Evolutionary conservation across 2,113 vertebrate species (phyloP).

Genomic region (Anarrhichthys ocellatus): DNA sequence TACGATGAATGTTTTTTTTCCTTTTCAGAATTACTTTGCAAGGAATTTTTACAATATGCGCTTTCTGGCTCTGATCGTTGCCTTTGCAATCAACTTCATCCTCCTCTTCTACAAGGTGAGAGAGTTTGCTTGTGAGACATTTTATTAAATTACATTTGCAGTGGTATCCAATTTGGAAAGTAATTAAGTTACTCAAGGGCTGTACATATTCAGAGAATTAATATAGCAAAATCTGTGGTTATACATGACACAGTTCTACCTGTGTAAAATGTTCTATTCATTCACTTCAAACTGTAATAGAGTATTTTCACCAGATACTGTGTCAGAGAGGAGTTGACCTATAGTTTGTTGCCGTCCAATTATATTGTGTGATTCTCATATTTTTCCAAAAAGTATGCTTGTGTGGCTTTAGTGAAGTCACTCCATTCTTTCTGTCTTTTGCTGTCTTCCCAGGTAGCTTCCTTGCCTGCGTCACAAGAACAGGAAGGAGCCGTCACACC

Average conservation of each 20-base stretch:
- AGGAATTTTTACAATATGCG: slow-evolving; percentile 97
- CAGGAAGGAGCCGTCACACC: slow-evolving; percentile 79
- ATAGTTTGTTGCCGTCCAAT: neutral
- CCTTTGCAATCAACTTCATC: slow-evolving; percentile 98
- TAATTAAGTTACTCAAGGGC: neutral
- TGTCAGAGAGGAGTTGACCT: neutral
- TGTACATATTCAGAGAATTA: neutral
- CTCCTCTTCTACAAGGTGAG: slow-evolving; percentile 96
- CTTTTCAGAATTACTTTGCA: slow-evolving; percentile 92
- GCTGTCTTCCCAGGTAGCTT: slow-evolving; percentile 85
- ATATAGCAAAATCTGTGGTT: too few relatives aligned
- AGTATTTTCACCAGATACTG: neutral
- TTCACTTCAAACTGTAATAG: too few relatives aligned
- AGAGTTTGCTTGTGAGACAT: slow-evolving; percentile 19
- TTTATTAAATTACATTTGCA: neutral
- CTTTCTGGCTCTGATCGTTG: slow-evolving; percentile 92
- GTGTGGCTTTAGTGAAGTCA: neutral
- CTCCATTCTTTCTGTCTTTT: neutral
- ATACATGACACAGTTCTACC: too few relatives aligned
- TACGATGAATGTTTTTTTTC: slow-evolving; percentile 34
- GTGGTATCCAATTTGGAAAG: neutral
- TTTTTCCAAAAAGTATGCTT: neutral
- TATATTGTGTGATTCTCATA: neutral
- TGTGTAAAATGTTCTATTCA: too few relatives aligned
- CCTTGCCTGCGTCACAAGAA: slow-evolving; percentile 70